phyloP scores from a whole-genome alignment of 2,797 vertebrate species.

The Hyperoplus immaculatus region DNA sequence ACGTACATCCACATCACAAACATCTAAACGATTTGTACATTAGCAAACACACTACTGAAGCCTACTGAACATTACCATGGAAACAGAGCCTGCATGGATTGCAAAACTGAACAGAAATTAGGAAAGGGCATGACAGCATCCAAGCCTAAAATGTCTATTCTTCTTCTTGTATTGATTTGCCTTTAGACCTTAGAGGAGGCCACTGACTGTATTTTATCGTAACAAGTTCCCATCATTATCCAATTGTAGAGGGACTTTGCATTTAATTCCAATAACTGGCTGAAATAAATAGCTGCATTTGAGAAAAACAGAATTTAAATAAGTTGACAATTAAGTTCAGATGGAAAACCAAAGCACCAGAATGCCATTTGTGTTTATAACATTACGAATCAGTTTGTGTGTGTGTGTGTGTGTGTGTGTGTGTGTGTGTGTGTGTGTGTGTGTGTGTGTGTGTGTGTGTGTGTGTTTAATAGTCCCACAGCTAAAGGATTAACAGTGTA shows the following conservation, averaged over 20 bases:
- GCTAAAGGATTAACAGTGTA: conserved; percentile 31
- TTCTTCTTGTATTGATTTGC: background rate
- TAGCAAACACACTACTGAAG: conserved; percentile 36
- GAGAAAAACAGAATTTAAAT: background rate
- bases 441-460: background rate
- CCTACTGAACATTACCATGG: conserved; percentile 65
- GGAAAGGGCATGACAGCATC: conserved; percentile 15
- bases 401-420: too few relatives aligned
- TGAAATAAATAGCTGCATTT: conserved; percentile 5
- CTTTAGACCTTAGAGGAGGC: background rate
- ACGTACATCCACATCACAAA: conserved; percentile 24
- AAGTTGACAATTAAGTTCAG: background rate
- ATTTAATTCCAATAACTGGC: background rate
- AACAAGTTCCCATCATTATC: background rate
- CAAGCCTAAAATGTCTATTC: conserved; percentile 25
- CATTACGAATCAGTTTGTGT: too few relatives aligned
- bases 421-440: too few relatives aligned
- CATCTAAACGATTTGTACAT: conserved; percentile 33
- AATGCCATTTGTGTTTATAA: too few relatives aligned
- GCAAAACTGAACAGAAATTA: conserved; percentile 29
- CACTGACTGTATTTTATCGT: background rate
- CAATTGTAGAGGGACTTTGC: background rate
- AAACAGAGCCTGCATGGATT: conserved; percentile 52
- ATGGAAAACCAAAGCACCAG: background rate
- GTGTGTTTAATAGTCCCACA: conserved; percentile 18